A percentile compares a stretch with the other conserved stretches of the same genome.
These are phyloP conservation scores for Agrilus planipennis DNA, from an alignment of 1,140 invertebrate species.

Conservation along the genomic window DNA sequence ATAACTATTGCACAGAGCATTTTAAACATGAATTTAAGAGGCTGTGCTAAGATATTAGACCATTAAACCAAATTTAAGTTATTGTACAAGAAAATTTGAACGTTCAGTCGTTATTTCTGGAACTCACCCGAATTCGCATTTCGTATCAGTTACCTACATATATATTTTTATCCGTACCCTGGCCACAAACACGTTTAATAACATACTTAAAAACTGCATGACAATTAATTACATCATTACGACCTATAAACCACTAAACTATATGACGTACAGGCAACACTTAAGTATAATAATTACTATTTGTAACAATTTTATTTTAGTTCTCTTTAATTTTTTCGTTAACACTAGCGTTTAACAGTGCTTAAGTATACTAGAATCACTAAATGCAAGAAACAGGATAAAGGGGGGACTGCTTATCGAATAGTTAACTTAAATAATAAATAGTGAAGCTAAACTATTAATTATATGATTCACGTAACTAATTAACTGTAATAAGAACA, in stretches of 20 bases:
- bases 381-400: slow-evolving; percentile 3
- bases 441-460: neutral
- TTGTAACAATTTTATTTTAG: slow-evolving; percentile 25
- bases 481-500: slow-evolving; percentile 6
- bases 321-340: slow-evolving; percentile 7
- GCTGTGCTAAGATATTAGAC: too few species aligned
- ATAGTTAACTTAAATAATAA: slow-evolving; percentile 1
- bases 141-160: too few species aligned
- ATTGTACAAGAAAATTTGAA: too few species aligned
- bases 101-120: too few species aligned
- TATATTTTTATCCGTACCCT: too few species aligned
- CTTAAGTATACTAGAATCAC: slow-evolving; percentile 6
- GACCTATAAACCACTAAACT: slow-evolving; percentile 26
- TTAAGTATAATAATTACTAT: slow-evolving; percentile 29
- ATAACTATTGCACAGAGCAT: too few species aligned
- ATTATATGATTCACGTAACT: slow-evolving; percentile 1
- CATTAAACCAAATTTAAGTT: too few species aligned
- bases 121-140: too few species aligned
- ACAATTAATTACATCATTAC: too few species aligned
- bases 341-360: slow-evolving; percentile 10
- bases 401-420: slow-evolving; percentile 2
- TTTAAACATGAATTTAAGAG: too few species aligned
- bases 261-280: slow-evolving; percentile 35
- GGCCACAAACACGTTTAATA: too few species aligned
- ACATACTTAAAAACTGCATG: too few species aligned